Evolutionary conservation across 2,888 invertebrate species (phyloP), one percentile per base, ranked within the genome.

Genomic region (Xestia c-nigrum): DNA sequence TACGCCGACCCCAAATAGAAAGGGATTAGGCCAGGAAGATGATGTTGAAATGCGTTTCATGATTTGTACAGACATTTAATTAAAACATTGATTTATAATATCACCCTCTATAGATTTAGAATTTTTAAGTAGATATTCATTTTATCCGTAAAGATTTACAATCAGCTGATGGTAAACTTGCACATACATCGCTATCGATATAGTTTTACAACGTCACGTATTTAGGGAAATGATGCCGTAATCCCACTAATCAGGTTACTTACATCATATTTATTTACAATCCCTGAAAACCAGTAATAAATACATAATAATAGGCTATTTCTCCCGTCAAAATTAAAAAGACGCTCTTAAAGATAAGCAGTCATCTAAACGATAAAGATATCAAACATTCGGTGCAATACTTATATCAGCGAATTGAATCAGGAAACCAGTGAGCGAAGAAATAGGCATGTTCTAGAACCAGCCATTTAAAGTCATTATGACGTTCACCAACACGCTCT

Each of bases 131-230:
- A n/a, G n/a, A 12, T 55, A 55, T 55, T 21, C 0, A 12, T 7
- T 47, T 16, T 0, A 47, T 47, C 47, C 3, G n/a, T 12, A 3
- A n/a, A 31, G 19, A 65, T 65, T 24, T 19, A 7, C 31, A 66
- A 76, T 63, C 52, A 63, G 21, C 50, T 16, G 69, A 16, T 12
- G 24, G 63, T 77, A 47, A 14, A 24, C 46, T 19, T 47, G 38
- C 14, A 31, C 14, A 16, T 10, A 55, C 21, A n/a, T 55, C 50
- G 50, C 50, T 50, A 81, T 81, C 55, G 21, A 19, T 75, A 19
- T 75, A 38, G 21, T 24, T 82, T 82, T 69, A 82, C 24, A 19
- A 83, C 66, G 55, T 72, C 72, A 83, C 69, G 81, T 81, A 82
- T 64, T 50, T 50, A 24, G 3, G 38, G 52, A 55, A 64, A 46